Evolutionary conservation across 2,113 vertebrate genomes (phyloP).

Genomic region (Chelonoidis abingdonii): DNA sequence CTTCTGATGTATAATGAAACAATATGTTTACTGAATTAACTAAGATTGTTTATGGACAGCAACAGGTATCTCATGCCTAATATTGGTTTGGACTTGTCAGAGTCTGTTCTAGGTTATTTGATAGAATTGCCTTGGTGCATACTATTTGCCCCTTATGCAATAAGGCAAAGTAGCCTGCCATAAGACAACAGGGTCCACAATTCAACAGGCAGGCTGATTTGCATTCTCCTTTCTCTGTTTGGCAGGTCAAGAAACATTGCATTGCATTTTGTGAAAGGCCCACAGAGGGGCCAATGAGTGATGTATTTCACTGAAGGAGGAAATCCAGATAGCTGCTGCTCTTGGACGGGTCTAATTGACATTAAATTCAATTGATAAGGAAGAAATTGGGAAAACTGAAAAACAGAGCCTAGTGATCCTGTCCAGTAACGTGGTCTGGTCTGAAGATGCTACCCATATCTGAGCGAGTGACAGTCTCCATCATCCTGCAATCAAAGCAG

Average conservation of each 20-base stretch:
- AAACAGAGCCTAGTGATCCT: not conserved
- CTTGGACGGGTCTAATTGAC: not conserved
- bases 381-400: not conserved
- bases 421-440: not conserved
- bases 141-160: not conserved
- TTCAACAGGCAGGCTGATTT: not conserved
- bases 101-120: not conserved
- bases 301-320: not conserved
- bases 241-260: not conserved
- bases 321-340: not conserved
- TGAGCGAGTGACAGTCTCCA: not conserved
- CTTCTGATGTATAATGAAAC: not conserved
- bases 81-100: not conserved
- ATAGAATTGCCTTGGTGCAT: not conserved
- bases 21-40: not conserved
- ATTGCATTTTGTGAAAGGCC: not conserved
- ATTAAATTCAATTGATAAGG: not conserved
- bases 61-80: not conserved
- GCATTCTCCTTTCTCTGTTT: not conserved
- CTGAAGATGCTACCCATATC: accelerated
- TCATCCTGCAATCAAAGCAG: not conserved
- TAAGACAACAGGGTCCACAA: not conserved
- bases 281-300: not conserved
- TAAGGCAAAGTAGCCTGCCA: not conserved
- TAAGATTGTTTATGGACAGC: not conserved